Evolutionary conservation across 1,140 invertebrate species (phyloP).

Genomic region (Bemisia tabaci): DNA sequence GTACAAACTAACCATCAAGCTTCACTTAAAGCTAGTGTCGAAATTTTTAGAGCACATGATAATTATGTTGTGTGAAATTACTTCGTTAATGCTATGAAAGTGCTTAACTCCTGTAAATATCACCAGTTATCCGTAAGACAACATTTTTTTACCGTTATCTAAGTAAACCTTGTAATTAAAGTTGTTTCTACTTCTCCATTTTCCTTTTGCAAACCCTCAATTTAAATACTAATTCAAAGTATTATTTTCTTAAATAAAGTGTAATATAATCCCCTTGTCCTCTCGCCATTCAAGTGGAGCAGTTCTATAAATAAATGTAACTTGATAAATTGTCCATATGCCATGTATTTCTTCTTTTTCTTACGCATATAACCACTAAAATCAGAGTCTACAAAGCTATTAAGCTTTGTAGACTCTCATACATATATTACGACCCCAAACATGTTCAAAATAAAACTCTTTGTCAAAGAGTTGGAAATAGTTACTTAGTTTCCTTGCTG

Average conservation of each 20-base stretch:
- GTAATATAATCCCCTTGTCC: background rate
- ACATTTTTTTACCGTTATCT: background rate
- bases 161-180: background rate
- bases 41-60: background rate
- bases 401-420: no score
- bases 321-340: background rate
- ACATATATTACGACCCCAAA: no score
- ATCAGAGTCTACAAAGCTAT: no score
- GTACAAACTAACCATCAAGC: background rate
- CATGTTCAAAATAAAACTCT: no score
- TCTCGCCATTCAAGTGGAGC: background rate
- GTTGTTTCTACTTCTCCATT: background rate
- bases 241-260: conserved; percentile 1
- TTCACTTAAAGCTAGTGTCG: background rate
- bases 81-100: background rate
- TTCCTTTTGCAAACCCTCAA: background rate
- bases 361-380: no score
- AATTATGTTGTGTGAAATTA: background rate
- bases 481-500: no score
- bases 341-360: no score
- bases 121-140: background rate
- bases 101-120: background rate
- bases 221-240: background rate
- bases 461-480: no score
- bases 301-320: background rate